Evolutionary conservation across 2,797 vertebrate genomes (phyloP).

Genomic region (Acipenser ruthenus): DNA sequence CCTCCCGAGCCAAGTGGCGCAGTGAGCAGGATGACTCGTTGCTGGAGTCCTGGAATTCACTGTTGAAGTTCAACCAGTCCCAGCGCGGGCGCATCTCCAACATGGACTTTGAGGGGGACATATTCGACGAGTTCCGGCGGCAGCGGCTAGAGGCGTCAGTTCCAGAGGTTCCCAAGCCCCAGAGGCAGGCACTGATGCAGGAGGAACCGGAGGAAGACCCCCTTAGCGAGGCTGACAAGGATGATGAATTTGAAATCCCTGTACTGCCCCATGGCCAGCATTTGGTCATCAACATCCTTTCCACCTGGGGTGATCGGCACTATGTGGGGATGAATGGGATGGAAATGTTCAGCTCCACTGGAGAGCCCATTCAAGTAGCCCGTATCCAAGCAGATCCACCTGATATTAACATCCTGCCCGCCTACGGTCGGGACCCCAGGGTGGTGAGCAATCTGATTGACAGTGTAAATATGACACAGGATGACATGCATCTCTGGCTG

Average conservation of each 20-base stretch:
- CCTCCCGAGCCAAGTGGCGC: conserved; percentile 41
- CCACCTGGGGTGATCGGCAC: conserved; percentile 94
- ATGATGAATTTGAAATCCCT: conserved; percentile 82
- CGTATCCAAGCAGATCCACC: conserved; percentile 74
- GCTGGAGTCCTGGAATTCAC: conserved; percentile 85
- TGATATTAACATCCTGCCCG: conserved; percentile 84
- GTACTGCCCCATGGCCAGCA: conserved; percentile 77
- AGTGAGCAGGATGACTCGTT: conserved; percentile 71
- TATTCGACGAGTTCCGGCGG: conserved; percentile 88
- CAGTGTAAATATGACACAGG: conserved; percentile 84
- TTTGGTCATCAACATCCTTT: conserved; percentile 73
- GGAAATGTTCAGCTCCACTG: conserved; percentile 83
- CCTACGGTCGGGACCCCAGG: conserved; percentile 81
- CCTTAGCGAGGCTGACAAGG: conserved; percentile 38
- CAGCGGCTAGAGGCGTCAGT: conserved; percentile 47
- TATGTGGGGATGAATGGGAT: conserved; percentile 92
- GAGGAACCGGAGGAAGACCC: conserved; percentile 48
- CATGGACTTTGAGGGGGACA: conserved; percentile 76
- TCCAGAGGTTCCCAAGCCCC: background rate
- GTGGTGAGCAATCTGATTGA: conserved; percentile 77
- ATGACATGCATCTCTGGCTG: conserved; percentile 97
- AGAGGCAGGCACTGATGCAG: conserved; percentile 25
- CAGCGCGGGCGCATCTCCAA: conserved; percentile 86
- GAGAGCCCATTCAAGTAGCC: conserved; percentile 67
- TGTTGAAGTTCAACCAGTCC: conserved; percentile 80